Evolutionary conservation across 2,113 vertebrate species (phyloP).

Genomic region (Aspiorhynchus laticeps): DNA sequence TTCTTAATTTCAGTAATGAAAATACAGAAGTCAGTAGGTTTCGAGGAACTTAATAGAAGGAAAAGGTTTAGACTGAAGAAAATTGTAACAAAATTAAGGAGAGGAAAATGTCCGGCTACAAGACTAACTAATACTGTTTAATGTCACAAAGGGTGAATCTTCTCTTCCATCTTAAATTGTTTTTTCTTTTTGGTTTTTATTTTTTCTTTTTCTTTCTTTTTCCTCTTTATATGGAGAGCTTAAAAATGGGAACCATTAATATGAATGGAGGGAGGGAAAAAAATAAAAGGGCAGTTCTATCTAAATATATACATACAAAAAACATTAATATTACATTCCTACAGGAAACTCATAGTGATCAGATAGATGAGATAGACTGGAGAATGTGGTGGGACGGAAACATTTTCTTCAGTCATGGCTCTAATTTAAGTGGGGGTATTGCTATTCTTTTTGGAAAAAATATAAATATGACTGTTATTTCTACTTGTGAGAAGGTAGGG

Average conservation of each 20-base stretch:
- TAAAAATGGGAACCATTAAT: background rate
- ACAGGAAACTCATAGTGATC: background rate
- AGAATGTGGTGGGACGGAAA: conserved; percentile 1
- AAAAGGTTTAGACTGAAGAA: background rate
- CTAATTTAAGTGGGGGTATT: background rate
- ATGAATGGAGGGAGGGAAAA: background rate
- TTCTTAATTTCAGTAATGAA: background rate
- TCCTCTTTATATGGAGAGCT: too few species aligned
- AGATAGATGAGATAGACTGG: background rate
- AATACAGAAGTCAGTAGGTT: background rate
- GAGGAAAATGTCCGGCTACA: background rate
- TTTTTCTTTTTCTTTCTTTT: background rate
- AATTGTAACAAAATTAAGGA: conserved; percentile 2
- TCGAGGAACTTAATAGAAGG: background rate
- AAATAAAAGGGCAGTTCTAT: background rate
- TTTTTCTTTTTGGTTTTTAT: background rate
- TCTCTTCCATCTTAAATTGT: background rate
- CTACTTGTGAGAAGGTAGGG: background rate
- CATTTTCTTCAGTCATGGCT: background rate
- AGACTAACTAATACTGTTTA: background rate
- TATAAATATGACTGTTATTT: too few species aligned
- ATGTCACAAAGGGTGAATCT: background rate
- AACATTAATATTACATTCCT: background rate
- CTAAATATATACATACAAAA: background rate
- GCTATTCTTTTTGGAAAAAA: too few species aligned